A percentile compares a stretch with the other conserved stretches of the same genome.
Evolutionary conservation across 1,140 invertebrate species (phyloP).

Genomic region (Holcopasites calliopsidis): DNA sequence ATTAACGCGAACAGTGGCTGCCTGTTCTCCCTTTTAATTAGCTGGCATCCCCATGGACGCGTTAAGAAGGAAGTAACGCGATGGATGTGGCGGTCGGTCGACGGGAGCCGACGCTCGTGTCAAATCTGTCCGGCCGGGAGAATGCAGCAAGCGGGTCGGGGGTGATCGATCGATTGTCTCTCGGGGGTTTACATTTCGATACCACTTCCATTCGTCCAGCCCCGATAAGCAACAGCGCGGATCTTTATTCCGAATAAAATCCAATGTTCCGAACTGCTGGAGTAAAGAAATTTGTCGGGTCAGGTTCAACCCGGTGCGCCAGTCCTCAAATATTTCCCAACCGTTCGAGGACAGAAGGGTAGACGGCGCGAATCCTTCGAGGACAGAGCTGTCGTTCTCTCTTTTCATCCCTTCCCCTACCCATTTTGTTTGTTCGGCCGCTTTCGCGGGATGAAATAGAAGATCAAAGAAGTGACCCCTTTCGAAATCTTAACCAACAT

Average conservation of each 20-base stretch:
- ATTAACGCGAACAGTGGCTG: constrained; percentile 34
- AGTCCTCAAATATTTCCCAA: constrained; percentile 32
- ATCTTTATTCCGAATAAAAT: constrained; percentile 48
- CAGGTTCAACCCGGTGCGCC: neutral
- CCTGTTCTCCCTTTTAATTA: constrained; percentile 43
- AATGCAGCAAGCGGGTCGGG: constrained; percentile 7
- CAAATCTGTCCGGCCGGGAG: constrained; percentile 30
- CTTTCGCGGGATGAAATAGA: neutral
- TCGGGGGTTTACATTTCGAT: constrained; percentile 33
- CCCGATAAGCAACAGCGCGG: constrained; percentile 37
- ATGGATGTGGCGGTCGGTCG: neutral
- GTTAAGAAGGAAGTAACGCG: constrained; percentile 42
- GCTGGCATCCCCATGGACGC: constrained; percentile 29
- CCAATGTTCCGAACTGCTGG: constrained; percentile 34
- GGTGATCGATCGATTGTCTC: constrained; percentile 32
- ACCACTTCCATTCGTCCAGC: constrained; percentile 18
- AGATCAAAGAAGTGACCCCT: no score
- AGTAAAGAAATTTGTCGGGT: constrained; percentile 41
- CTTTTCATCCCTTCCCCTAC: neutral
- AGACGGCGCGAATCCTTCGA: neutral
- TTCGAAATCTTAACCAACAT: constrained; percentile 14
- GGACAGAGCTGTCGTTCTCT: neutral
- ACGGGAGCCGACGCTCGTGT: constrained; percentile 26
- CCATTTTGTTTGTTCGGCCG: neutral
- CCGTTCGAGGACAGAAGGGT: neutral